Percentiles rank a stretch among this genome's conserved stretches.
Evolutionary conservation across 1,140 invertebrate genomes (phyloP).

Genomic region (Drosophila burlai): DNA sequence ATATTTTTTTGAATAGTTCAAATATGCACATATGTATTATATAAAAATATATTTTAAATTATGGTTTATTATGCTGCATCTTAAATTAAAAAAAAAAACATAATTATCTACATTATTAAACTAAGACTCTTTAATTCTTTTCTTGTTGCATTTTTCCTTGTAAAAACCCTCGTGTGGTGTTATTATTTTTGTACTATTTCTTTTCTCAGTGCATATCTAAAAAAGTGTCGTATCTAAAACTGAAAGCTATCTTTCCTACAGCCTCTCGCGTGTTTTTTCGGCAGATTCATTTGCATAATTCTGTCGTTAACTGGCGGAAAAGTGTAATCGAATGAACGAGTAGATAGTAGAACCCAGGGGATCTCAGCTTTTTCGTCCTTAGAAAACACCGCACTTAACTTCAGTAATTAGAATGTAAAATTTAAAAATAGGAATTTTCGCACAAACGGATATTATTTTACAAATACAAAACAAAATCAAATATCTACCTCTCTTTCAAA

Average conservation of each 20-base stretch:
- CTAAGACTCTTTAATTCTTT: not conserved
- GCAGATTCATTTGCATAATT: slow-evolving; percentile 69
- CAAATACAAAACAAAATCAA: not conserved
- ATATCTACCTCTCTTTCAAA: not conserved
- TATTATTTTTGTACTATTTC: not conserved
- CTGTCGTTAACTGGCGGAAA: slow-evolving; percentile 71
- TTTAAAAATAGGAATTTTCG: not conserved
- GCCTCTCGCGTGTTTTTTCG: slow-evolving; percentile 32
- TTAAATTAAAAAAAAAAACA: not conserved
- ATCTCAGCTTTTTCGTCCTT: not conserved
- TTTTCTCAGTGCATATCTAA: not conserved
- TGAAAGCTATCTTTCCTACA: slow-evolving; percentile 10
- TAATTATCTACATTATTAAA: not conserved
- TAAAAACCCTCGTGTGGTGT: not conserved
- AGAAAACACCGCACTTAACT: not conserved
- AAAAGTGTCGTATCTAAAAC: slow-evolving; percentile 1
- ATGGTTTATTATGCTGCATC: not conserved
- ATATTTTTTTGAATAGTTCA: not conserved
- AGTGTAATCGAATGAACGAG: slow-evolving; percentile 73
- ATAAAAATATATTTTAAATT: not conserved
- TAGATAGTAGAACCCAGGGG: slow-evolving; percentile 52
- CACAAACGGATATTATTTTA: slow-evolving; percentile 9
- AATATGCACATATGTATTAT: not conserved
- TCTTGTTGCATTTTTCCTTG: not conserved
- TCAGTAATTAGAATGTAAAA: slow-evolving; percentile 18